These are phyloP conservation scores for Epiblema foenella DNA, from an alignment of 2,888 invertebrate species.

Conservation along the genomic window DNA sequence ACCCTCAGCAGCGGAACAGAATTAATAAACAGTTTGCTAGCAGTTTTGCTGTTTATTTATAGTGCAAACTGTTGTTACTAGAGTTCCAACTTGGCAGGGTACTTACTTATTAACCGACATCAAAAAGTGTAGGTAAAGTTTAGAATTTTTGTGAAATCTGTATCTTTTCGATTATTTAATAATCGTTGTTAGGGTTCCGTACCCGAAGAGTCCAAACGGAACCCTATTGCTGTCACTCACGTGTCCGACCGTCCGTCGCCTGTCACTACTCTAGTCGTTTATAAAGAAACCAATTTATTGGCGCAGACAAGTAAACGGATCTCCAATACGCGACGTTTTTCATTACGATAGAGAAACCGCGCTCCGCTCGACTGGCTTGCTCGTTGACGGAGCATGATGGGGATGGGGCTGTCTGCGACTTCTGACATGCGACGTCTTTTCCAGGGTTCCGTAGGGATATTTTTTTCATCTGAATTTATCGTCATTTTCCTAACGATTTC, in stretches of 20 bases:
- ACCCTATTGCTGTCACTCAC: too few species aligned
- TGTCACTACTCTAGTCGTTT: too few species aligned
- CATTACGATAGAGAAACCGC: not conserved
- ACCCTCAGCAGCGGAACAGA: not conserved
- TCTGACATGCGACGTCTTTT: not conserved
- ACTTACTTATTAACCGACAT: not conserved
- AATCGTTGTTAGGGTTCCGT: too few species aligned
- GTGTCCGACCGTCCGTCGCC: too few species aligned
- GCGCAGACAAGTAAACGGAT: not conserved
- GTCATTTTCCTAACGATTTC: too few species aligned
- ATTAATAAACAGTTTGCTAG: constrained; percentile 7
- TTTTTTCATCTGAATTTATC: too few species aligned
- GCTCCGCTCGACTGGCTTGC: constrained; percentile 12
- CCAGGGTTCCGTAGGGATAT: too few species aligned
- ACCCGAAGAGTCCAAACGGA: too few species aligned
- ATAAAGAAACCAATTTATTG: not conserved
- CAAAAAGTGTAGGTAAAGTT: too few species aligned
- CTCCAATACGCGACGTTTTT: constrained; percentile 1
- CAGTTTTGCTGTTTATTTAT: constrained; percentile 15
- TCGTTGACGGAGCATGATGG: constrained; percentile 7
- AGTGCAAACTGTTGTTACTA: constrained; percentile 5
- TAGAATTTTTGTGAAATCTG: too few species aligned
- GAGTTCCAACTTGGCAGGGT: not conserved
- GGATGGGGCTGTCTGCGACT: constrained; percentile 9
- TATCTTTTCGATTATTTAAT: too few species aligned